Base-by-base conservation (phyloP, 2,888 invertebrate genomes). In the Calliphora vomitoria region DNA sequence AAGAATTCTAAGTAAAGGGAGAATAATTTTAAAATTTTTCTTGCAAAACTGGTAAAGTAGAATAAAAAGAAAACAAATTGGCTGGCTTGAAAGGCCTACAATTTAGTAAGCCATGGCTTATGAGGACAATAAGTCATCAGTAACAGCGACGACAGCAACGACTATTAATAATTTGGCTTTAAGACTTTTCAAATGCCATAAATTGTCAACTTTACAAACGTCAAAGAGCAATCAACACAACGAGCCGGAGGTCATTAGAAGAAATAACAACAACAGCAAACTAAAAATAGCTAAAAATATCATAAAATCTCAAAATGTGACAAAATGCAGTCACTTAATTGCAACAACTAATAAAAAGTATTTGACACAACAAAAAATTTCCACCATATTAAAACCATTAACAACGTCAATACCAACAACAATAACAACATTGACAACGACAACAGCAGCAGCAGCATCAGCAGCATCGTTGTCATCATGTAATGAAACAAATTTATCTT, bases 21-120 rank as follows among this genome's bases (percentile, higher is more conserved):
- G 50, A 18, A 18, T n/a, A 62, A 53, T 0, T 18, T 50, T 8
- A 15, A 3, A 55, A n/a, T 31, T 72, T 35, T 50, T 25, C n/a
- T 18, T 31, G 11, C 2, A 44, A 18, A 58, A 41, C 25, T 44
- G 25, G 18, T 5, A 50, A 11, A 20, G 13, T 20, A n/a, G n/a
- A n/a, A n/a, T 25, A 6, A 25, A 64, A 58, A 4, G 11, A 53
- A 44, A 78, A 82, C 72, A 84, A 82, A 82, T 82, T 85, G 85
- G 82, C 82, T 74, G 78, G 85, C 87, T 78, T 85, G 41, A 79
- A 87, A 74, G 82, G 78, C 81, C 72, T 47, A 18, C 38, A 50
- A 75, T 71, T 31, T 44, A 55, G 82, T 87, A 82, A 87, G 85
- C 79, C 79, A 87, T 87, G 87, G 87, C 87, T 85, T 87, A 82